phyloP scores from a whole-genome alignment of 2,888 invertebrate species.

The Callinectes sapidus region DNA sequence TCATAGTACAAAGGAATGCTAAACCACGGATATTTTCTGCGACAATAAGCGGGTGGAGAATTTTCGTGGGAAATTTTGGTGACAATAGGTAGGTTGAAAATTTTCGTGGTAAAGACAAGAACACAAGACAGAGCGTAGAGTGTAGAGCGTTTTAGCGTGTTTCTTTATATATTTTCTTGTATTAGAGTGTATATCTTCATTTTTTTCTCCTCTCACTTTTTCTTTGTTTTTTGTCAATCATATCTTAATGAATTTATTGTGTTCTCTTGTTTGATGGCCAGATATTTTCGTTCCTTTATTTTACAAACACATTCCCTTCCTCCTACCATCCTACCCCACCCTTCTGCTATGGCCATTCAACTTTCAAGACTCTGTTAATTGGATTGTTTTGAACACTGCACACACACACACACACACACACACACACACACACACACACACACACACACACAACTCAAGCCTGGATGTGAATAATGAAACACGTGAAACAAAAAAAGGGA shows the following conservation, averaged over 20 bases:
- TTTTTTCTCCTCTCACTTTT: not conserved
- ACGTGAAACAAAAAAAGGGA: not conserved
- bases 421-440: slow-evolving; percentile 9
- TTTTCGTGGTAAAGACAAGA: too few relatives aligned
- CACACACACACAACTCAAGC: not conserved
- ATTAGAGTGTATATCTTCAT: not conserved
- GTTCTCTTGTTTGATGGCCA: not conserved
- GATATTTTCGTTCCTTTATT: not conserved
- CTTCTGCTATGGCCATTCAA: too few relatives aligned
- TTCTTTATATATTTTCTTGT: not conserved
- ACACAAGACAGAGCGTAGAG: too few relatives aligned
- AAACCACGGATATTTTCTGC: not conserved
- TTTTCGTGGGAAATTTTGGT: too few relatives aligned
- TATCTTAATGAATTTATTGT: not conserved
- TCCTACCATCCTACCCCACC: not conserved
- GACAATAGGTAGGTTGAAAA: too few relatives aligned
- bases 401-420: slow-evolving; percentile 22
- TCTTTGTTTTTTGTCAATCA: not conserved
- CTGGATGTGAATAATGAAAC: not conserved
- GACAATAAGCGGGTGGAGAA: too few relatives aligned
- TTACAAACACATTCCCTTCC: not conserved
- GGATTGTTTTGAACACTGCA: not conserved
- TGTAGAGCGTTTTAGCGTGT: not conserved
- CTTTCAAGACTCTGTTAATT: too few relatives aligned
- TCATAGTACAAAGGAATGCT: not conserved